A percentile compares a stretch with the other conserved stretches of the same genome.
These are phyloP conservation scores for Chymomyza amoena DNA, from an alignment of 2,888 invertebrate species.

Conservation along the genomic window DNA sequence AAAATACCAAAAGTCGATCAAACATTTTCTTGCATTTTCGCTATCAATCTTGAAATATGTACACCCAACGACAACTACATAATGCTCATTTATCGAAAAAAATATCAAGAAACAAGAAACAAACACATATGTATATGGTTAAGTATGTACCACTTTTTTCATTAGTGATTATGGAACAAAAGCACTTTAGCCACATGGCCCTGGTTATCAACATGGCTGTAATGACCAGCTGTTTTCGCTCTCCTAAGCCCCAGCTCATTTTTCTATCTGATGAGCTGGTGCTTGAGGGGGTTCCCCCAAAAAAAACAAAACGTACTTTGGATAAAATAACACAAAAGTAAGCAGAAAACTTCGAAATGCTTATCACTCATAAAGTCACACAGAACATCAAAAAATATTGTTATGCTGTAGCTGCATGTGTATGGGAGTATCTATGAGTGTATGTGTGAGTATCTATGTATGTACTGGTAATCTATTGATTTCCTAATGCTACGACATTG, in stretches of 20 bases:
- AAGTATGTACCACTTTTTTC: neutral
- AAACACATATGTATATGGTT: neutral
- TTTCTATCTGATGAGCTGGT: neutral
- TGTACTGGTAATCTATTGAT: conserved; percentile 48
- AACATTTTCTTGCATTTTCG: neutral
- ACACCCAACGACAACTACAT: neutral
- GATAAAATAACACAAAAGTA: neutral
- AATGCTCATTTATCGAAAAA: conserved; percentile 3
- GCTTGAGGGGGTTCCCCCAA: neutral
- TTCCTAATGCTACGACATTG: conserved; percentile 45
- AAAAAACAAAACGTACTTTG: conserved; percentile 25
- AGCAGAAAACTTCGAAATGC: conserved; percentile 7
- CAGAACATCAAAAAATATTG: conserved; percentile 6
- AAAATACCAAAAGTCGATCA: neutral
- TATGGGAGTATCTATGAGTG: neutral
- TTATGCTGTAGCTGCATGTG: conserved; percentile 38
- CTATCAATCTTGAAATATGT: neutral
- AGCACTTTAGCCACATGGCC: neutral
- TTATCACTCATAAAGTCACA: conserved; percentile 47
- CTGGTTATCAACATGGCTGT: conserved; percentile 19
- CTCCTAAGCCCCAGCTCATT: neutral
- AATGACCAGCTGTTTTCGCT: conserved; percentile 22
- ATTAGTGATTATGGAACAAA: neutral
- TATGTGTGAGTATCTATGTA: neutral
- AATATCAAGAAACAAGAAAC: neutral